Percentiles rank a stretch among this genome's conserved stretches.
These are phyloP conservation scores for Ctenopoma multispine DNA, from an alignment of 2,797 vertebrate species.

Conservation along the genomic window DNA sequence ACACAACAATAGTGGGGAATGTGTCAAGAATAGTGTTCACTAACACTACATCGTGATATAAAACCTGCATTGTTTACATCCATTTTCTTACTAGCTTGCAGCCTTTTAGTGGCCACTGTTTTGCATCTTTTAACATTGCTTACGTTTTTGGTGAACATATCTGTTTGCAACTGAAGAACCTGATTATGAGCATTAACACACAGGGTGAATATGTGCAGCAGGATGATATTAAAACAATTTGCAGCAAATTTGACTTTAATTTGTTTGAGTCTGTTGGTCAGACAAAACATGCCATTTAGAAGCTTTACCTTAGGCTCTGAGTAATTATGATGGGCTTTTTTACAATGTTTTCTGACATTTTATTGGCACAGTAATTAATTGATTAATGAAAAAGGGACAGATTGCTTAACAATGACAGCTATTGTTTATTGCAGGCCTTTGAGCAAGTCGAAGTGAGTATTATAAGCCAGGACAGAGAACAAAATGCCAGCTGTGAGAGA, in stretches of 20 bases:
- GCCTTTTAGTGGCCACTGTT: too few relatives aligned
- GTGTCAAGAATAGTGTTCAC: too few relatives aligned
- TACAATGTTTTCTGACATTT: neutral
- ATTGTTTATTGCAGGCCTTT: neutral
- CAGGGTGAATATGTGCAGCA: neutral
- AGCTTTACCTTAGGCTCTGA: neutral
- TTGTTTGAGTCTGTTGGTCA: neutral
- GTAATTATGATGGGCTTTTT: neutral
- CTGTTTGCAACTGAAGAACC: too few relatives aligned
- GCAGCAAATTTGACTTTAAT: neutral
- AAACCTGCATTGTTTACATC: too few relatives aligned
- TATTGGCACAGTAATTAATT: neutral
- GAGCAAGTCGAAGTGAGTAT: neutral
- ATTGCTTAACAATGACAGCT: neutral
- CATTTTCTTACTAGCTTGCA: too few relatives aligned
- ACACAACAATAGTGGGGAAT: too few relatives aligned
- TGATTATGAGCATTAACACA: too few relatives aligned
- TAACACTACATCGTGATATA: too few relatives aligned
- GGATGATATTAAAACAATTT: neutral
- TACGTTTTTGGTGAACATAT: too few relatives aligned
- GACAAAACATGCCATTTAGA: neutral
- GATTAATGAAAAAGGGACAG: neutral
- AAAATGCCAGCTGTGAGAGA: constrained; percentile 29
- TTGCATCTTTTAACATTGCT: too few relatives aligned
- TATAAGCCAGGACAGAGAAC: constrained; percentile 5